Conservation (phyloP, 2,888 invertebrate genomes). For the Acleris sparsana region DNA sequence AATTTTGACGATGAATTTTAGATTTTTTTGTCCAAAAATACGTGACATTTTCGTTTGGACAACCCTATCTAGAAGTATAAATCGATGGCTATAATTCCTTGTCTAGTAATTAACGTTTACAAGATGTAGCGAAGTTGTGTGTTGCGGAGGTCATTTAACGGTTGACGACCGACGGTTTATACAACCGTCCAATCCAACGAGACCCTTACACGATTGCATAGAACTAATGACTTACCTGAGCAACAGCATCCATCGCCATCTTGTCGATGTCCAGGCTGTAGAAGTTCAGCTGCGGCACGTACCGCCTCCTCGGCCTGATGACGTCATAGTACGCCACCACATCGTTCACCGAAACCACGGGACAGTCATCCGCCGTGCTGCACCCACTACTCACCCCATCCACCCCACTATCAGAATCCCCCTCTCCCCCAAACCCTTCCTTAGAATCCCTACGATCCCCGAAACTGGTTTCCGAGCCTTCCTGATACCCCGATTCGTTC, state of each 20-base stretch:
- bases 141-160: too few species aligned
- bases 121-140: too few species aligned
- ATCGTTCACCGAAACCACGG: slow-evolving; percentile 80
- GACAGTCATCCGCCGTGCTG: slow-evolving; percentile 83
- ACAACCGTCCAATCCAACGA: too few species aligned
- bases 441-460: slow-evolving; percentile 76
- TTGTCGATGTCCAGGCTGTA: slow-evolving; percentile 76
- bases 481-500: slow-evolving; percentile 78
- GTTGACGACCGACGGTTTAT: too few species aligned
- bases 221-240: slow-evolving; percentile 57
- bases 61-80: too few species aligned
- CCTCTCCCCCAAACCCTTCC: slow-evolving; percentile 74
- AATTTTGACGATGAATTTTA: too few species aligned
- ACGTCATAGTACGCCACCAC: slow-evolving; percentile 79
- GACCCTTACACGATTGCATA: too few species aligned
- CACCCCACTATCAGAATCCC: slow-evolving; percentile 81
- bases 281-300: slow-evolving; percentile 76
- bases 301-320: slow-evolving; percentile 69
- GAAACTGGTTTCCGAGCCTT: slow-evolving; percentile 74
- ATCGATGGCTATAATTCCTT: too few species aligned
- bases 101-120: too few species aligned
- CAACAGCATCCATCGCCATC: slow-evolving; percentile 68
- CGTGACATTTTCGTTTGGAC: too few species aligned
- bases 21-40: too few species aligned
- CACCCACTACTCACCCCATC: slow-evolving; percentile 84